Evolutionary conservation across 2,888 invertebrate genomes (phyloP), one percentile per base, ranked within the genome.

Genomic region (Cataglyphis altisquamis): DNA sequence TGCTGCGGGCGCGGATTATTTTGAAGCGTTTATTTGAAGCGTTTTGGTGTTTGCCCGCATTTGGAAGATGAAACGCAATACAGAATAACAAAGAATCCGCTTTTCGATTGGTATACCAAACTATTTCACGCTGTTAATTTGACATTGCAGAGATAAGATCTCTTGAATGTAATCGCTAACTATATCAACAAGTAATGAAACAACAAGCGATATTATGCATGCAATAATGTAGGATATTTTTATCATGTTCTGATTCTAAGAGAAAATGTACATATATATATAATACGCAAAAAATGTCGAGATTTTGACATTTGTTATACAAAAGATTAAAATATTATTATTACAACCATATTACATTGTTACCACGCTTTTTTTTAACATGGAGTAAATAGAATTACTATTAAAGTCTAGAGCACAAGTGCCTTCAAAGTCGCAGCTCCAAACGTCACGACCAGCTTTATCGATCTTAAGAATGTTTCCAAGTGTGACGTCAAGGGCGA

Each of bases 1-100:
- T 57, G 72, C 57, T 55, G 45, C n/a, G 32, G 32, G 62, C 29
- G 82, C 57, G 83, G 86, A 89, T 89, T 89, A 90, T 81, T 83
- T 83, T 81, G 74, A 85, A 73, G 83, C 84, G 80, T 81, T 32
- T 25, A 25, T 25, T 25, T 25, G 25, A 25, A 82, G 67, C 87
- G 81, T 89, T 80, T 82, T 74, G 66, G 83, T 88, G 84, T 89
- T 89, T 89, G 88, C 55, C 82, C 39, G 77, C 73, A 72, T 83
- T 82, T 60, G 55, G 32, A 45, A 45, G 29, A 36, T 41, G 48
- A 70, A 73, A 82, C 64, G 32, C 64, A 63, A 18, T 45, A 25
- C 15, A 15, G 32, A 72, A 83, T 89, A 73, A 84, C 39, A 29
- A 67, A 78, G 64, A 85, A 75, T 45, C 32, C 82, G 66, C 86